Conservation (phyloP, 2,888 invertebrate species). For the Blastobasis adustella region DNA sequence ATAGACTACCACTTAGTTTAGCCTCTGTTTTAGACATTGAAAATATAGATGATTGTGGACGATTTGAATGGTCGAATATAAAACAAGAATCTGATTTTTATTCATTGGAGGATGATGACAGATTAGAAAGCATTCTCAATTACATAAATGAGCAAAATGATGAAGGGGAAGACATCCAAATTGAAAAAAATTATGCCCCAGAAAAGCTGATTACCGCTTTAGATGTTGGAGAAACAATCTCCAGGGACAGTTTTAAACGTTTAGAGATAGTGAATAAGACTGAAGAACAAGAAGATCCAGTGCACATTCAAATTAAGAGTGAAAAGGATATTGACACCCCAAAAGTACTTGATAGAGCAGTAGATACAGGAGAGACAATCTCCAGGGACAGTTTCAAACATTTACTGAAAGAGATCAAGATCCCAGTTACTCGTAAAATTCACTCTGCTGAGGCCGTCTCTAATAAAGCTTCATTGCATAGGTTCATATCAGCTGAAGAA, state of each 20-base stretch:
- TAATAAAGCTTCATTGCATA: constrained; percentile 32
- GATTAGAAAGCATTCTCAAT: constrained; percentile 44
- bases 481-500: constrained; percentile 53
- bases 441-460: constrained; percentile 41
- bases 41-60: constrained; percentile 55
- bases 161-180: constrained; percentile 11
- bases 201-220: too few species aligned
- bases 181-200: not conserved
- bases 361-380: constrained; percentile 35
- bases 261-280: constrained; percentile 6
- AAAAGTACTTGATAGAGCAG: too few species aligned
- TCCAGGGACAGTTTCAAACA: constrained; percentile 35
- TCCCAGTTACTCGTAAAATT: constrained; percentile 2
- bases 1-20: constrained; percentile 60
- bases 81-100: too few species aligned
- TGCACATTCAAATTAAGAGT: constrained; percentile 2
- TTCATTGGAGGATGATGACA: constrained; percentile 24
- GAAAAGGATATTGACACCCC: too few species aligned
- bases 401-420: constrained; percentile 6
- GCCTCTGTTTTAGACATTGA: constrained; percentile 62
- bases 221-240: constrained; percentile 37
- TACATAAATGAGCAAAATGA: constrained; percentile 48
- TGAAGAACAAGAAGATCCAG: constrained; percentile 7
- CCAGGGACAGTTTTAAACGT: constrained; percentile 33
- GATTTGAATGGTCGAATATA: constrained; percentile 41